Percentiles rank a stretch among this genome's conserved stretches.
phyloP scores from a whole-genome alignment of 2,888 invertebrate species.

The Sericinus montela region DNA sequence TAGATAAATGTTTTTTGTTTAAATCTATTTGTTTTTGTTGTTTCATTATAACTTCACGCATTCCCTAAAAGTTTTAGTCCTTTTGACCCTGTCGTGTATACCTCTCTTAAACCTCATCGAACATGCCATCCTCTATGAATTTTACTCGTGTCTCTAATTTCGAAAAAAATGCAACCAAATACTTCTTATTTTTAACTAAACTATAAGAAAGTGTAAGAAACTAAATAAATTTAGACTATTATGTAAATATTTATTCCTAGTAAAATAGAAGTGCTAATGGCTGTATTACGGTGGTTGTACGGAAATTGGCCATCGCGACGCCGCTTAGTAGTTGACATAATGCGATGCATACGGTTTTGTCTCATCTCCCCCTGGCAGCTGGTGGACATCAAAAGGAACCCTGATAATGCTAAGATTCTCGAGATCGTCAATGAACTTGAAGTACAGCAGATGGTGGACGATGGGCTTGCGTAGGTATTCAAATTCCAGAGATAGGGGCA shows the following conservation, averaged over 20 bases:
- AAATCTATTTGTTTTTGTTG: no score
- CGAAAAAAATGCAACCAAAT: no score
- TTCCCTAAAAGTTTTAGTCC: no score
- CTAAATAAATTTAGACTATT: not conserved
- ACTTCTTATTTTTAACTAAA: no score
- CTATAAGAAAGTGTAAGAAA: not conserved
- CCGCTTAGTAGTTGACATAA: constrained; percentile 77
- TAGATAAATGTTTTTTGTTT: no score
- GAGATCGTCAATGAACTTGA: constrained; percentile 83
- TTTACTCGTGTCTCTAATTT: no score
- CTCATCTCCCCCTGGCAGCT: constrained; percentile 89
- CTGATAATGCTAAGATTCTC: constrained; percentile 85
- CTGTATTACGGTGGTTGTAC: constrained; percentile 88
- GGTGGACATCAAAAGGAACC: constrained; percentile 86
- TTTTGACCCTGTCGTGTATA: no score
- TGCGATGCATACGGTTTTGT: constrained; percentile 87
- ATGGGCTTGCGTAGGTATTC: constrained; percentile 85
- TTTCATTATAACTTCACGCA: no score
- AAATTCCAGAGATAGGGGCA: no score
- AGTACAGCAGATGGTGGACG: constrained; percentile 88
- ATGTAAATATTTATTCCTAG: not conserved
- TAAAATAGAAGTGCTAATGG: constrained; percentile 86
- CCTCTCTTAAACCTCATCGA: no score
- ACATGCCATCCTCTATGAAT: no score
- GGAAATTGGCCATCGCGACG: constrained; percentile 83